These are phyloP conservation scores for Netelia melanura DNA, from an alignment of 2,888 invertebrate species.

Conservation along the genomic window DNA sequence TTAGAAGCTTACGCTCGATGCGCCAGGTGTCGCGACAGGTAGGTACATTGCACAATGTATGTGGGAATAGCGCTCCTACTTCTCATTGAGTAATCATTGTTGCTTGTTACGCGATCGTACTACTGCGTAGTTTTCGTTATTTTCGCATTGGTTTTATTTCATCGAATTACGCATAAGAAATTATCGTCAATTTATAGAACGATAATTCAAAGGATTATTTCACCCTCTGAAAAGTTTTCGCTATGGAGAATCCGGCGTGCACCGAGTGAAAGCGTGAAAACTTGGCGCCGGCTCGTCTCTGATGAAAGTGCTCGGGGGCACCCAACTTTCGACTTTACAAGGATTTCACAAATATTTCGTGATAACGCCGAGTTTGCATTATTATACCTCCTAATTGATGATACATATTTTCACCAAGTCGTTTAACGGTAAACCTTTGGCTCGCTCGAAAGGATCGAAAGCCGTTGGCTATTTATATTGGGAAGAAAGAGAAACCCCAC, in stretches of 20 bases:
- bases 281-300: constrained; percentile 41
- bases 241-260: constrained; percentile 45
- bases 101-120: not conserved
- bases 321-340: constrained; percentile 55
- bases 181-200: constrained; percentile 9
- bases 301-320: constrained; percentile 58
- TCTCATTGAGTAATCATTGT: not conserved
- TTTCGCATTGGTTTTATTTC: not conserved
- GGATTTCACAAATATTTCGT: constrained; percentile 48
- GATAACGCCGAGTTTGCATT: constrained; percentile 7
- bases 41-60: constrained; percentile 11
- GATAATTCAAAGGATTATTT: constrained; percentile 26
- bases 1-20: not conserved
- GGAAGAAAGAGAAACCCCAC: not conserved
- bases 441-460: not conserved
- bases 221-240: constrained; percentile 48
- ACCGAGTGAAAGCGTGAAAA: constrained; percentile 67
- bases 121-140: not conserved
- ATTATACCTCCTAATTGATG: not conserved
- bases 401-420: not conserved
- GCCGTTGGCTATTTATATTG: not conserved
- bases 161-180: not conserved
- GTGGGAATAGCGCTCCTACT: not conserved
- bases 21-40: not conserved
- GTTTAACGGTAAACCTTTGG: not conserved